A percentile compares a stretch with the other conserved stretches of the same genome.
These are phyloP conservation scores for Dexiosoma caninum DNA, from an alignment of 2,888 invertebrate genomes.

Conservation along the genomic window DNA sequence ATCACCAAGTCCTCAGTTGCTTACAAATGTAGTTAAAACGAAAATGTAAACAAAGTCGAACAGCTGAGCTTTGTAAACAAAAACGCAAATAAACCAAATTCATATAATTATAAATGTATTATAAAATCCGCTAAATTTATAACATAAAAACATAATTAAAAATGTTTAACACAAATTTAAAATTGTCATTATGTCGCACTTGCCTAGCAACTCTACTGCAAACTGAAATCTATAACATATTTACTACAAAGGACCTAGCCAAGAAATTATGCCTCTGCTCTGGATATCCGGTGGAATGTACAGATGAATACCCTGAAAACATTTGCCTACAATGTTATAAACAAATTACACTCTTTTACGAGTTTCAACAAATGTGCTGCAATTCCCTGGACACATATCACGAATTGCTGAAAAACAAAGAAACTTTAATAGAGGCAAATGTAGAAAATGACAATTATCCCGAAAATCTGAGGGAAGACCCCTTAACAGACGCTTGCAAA, in stretches of 20 bases:
- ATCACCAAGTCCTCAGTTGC: not conserved
- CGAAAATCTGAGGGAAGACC: not conserved
- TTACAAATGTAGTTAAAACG: not conserved
- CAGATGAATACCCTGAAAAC: constrained; percentile 63
- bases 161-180: constrained; percentile 15
- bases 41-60: constrained; percentile 10
- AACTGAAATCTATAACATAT: constrained; percentile 28
- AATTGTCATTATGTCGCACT: constrained; percentile 16
- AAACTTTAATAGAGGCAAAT: not conserved
- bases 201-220: constrained; percentile 7
- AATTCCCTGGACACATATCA: constrained; percentile 48
- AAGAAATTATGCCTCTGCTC: constrained; percentile 69
- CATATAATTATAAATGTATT: not conserved
- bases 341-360: constrained; percentile 59
- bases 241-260: constrained; percentile 63
- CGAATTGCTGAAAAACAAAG: not conserved
- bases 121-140: too few species aligned
- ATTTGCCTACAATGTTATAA: constrained; percentile 61
- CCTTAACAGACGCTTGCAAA: not conserved
- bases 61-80: constrained; percentile 1
- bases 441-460: not conserved
- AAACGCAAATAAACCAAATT: not conserved
- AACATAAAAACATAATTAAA: not conserved
- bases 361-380: constrained; percentile 65
- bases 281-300: constrained; percentile 61